Evolutionary conservation across 1,140 invertebrate species (phyloP).

Genomic region (Pseudomyrmex flavicornis): DNA sequence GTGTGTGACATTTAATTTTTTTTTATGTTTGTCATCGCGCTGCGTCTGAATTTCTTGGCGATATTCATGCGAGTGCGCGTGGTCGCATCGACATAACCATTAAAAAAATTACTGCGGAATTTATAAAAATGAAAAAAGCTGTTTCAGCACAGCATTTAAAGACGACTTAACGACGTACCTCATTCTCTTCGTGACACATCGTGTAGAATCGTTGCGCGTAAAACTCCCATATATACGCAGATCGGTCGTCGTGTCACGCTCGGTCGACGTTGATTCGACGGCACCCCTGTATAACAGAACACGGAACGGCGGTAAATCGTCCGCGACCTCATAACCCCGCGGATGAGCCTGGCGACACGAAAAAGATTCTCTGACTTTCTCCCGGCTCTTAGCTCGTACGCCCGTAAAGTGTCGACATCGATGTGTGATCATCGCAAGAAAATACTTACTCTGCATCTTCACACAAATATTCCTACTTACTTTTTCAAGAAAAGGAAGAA

Average conservation of each 20-base stretch:
- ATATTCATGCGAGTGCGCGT: neutral
- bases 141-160: slow-evolving; percentile 54
- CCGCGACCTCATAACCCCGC: slow-evolving; percentile 31
- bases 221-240: slow-evolving; percentile 45
- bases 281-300: slow-evolving; percentile 34
- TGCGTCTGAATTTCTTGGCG: slow-evolving; percentile 32
- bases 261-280: slow-evolving; percentile 37
- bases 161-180: slow-evolving; percentile 31
- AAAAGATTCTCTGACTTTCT: slow-evolving; percentile 42
- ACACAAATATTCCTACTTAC: neutral
- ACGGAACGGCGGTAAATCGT: slow-evolving; percentile 44
- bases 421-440: slow-evolving; percentile 17
- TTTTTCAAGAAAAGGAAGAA: neutral
- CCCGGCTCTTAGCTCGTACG: neutral
- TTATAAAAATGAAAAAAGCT: slow-evolving; percentile 54
- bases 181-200: neutral
- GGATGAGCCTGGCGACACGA: slow-evolving; percentile 39
- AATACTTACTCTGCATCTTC: neutral
- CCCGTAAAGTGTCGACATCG: slow-evolving; percentile 39
- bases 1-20: slow-evolving; percentile 9
- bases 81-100: slow-evolving; percentile 14
- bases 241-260: neutral
- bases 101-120: slow-evolving; percentile 43
- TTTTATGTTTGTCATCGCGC: neutral
- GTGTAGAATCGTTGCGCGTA: slow-evolving; percentile 21